phyloP scores from a whole-genome alignment of 2,888 invertebrate species.

The Pristionchus japonicus region DNA sequence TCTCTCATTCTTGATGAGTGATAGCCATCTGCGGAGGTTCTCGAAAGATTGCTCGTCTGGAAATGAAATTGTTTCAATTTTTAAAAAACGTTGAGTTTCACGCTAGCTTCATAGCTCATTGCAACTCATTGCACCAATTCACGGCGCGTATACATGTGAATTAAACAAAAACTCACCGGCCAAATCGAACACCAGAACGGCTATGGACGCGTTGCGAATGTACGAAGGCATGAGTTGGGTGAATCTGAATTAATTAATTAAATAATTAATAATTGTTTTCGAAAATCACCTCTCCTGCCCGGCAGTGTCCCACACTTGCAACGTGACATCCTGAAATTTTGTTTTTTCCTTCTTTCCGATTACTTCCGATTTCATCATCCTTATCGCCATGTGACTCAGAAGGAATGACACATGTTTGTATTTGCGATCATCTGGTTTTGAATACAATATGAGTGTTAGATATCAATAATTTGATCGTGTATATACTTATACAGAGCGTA shows the following conservation, averaged over 20 bases:
- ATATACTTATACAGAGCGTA: too few relatives aligned
- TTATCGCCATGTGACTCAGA: not conserved
- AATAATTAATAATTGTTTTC: not conserved
- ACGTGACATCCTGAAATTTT: constrained; percentile 54
- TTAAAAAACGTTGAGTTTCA: not conserved
- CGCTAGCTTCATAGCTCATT: not conserved
- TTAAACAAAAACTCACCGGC: constrained; percentile 48
- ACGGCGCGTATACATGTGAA: too few relatives aligned
- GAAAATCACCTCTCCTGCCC: constrained; percentile 54
- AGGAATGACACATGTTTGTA: not conserved
- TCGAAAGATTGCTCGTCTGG: constrained; percentile 8
- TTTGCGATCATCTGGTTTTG: not conserved
- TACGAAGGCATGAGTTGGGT: constrained; percentile 60
- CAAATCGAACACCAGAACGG: constrained; percentile 59
- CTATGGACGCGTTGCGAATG: constrained; percentile 57
- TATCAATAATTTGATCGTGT: not conserved
- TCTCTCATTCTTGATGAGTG: constrained; percentile 14
- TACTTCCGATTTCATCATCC: not conserved
- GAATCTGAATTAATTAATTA: constrained; percentile 50
- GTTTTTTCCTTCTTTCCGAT: not conserved
- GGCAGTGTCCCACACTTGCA: constrained; percentile 63
- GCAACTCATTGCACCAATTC: not conserved
- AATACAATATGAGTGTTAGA: not conserved
- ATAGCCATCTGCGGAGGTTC: not conserved
- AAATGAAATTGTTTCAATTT: not conserved